phyloP scores from a whole-genome alignment of 2,113 vertebrate genomes.

The Herpetotheres cachinnans region DNA sequence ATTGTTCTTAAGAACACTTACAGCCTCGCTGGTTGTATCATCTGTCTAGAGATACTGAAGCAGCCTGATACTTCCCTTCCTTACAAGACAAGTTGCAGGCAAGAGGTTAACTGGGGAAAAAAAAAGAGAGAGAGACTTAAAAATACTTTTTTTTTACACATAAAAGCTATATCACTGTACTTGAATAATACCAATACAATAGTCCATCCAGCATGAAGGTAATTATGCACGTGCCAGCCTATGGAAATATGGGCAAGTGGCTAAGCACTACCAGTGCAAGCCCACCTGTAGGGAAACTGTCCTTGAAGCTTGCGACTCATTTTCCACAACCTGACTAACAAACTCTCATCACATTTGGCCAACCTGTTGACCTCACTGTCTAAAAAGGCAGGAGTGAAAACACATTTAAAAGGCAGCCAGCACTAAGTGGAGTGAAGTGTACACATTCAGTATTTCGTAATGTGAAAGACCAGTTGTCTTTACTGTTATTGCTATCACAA shows the following conservation, averaged over 20 bases:
- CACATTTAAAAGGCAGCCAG: background rate
- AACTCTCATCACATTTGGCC: background rate
- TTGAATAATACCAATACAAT: background rate
- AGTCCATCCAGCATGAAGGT: background rate
- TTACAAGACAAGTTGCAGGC: background rate
- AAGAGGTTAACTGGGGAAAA: background rate
- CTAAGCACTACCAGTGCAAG: background rate
- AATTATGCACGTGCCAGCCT: background rate
- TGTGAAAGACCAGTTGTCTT: background rate
- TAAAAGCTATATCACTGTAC: background rate
- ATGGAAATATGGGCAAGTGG: background rate
- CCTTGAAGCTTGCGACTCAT: background rate
- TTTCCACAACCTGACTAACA: background rate
- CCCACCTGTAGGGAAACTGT: background rate
- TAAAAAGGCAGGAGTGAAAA: constrained; percentile 1
- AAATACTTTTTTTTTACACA: background rate
- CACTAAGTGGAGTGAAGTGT: background rate
- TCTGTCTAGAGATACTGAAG: background rate
- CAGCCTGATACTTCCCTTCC: background rate
- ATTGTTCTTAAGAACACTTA: background rate
- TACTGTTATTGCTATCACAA: constrained; percentile 1
- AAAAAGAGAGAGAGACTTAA: background rate
- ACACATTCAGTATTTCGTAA: background rate
- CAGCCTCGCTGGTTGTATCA: background rate
- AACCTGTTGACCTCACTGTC: background rate